Base-by-base conservation (phyloP, 1,140 invertebrate species). In the Monomorium pharaonis region DNA sequence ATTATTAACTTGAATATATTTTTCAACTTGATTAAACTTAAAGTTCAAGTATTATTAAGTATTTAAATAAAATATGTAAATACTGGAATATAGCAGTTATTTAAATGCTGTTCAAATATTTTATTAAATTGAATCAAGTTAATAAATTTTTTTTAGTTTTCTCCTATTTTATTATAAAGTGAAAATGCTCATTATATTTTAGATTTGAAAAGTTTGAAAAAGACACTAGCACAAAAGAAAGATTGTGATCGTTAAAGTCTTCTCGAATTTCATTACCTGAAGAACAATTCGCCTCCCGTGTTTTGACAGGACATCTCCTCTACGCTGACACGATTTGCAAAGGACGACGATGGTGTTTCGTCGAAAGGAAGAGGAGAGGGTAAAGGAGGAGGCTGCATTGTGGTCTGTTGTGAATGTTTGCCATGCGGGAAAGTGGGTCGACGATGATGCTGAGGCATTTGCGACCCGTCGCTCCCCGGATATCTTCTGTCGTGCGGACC, bases 301-400 rank as follows among this genome's bases (percentile, higher is more conserved):
- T 93, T 92, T 33, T 89, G 89, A 65, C 93, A 94, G 18, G 90
- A 87, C 91, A 92, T 92, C n/a, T 92, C 91, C 47, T 77, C 88
- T 1, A 91, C 14, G 21, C 72, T 76, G 16, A 84, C 77, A 30
- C 16, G 24, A 33, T 62, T 81, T 33, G 16, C 24, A 12, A 83
- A 27, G 10, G 44, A 49, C 10, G 65, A 12, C 24, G 16, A 12
- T 44, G 75, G 12, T 74, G 44, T 58, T 44, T 74, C 65, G 21
- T 4, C 27, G 27, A 24, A 16, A 33, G 44, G 30, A 49, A n/a
- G 9, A 44, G 54, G 16, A 27, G 56, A 16, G n/a, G 21, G 1
- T 27, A 16, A 2, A 37, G 27, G 58, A 63, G 60, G 30, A 56
- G 67, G 9, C 37, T 7, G 67, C 51, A 33, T 47, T 60, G 78